Evolutionary conservation across 2,797 vertebrate species (phyloP), one percentile per base, ranked within the genome.

Genomic region (Oceanodroma leucorhoa): DNA sequence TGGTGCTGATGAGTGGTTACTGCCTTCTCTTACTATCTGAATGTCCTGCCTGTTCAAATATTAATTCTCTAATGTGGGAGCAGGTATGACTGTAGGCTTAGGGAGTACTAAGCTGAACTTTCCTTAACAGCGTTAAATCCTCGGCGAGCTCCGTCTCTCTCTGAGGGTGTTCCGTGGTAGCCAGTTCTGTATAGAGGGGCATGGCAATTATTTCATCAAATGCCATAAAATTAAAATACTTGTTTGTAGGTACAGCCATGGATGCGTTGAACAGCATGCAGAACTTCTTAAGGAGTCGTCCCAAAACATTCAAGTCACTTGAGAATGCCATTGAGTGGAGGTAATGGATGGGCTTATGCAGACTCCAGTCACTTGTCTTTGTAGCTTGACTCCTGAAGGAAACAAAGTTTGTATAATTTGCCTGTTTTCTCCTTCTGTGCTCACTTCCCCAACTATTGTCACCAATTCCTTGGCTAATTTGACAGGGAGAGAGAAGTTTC

Each of bases 321-420:
- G 99, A 99, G 97, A 99, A 99, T 69, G 99, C 99, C 87, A 99
- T 99, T 62, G 99, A 99, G 92, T 99, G 99, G 99, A 99, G 99
- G 99, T 99, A 97, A 97, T 18, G 5, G 12, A 43, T 11, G 66
- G 41, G 36, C 43, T 86, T 54, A 7, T 3, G 9, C 19, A 0
- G 67, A 60, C 46, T 83, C 50, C 65, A 6, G 18, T 48, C 43
- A 19, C 38, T 36, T 61, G 18, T 16, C 51, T 36, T 80, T 23
- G 9, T 50, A 36, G 46, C 46, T 71, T 26, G 5, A 5, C 22
- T 50, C 36, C n/a, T 9, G 2, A 51, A 46, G 41, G 53, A 40
- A 50, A 6, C 16, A 55, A 50, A 36, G 11, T 36, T 50, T 5
- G 14, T 38, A 9, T 13, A 12, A 29, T 50, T 57, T 36, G 26